phyloP scores from a whole-genome alignment of 2,113 vertebrate genomes.

The Callionymus lyra region DNA sequence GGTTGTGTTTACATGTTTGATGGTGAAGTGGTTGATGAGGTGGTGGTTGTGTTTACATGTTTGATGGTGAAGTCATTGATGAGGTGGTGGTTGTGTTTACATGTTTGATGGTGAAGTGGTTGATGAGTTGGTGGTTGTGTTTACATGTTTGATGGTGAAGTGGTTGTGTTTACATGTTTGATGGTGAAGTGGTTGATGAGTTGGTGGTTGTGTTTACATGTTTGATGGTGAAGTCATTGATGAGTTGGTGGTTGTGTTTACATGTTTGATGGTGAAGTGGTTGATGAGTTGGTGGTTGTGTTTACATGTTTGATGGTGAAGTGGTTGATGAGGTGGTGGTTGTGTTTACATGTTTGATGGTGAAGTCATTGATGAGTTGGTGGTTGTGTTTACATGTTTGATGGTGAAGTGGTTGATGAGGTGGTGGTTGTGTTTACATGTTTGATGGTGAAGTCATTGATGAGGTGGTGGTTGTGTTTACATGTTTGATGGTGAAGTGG shows the following conservation, averaged over 20 bases:
- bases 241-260: constrained; percentile 97
- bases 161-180: constrained; percentile 80
- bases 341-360: constrained; percentile 98
- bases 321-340: constrained; percentile 99
- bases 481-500: constrained; percentile 99
- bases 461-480: constrained; percentile 97
- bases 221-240: constrained; percentile 99
- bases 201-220: constrained; percentile 98
- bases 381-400: constrained; percentile 98
- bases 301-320: constrained; percentile 98
- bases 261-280: constrained; percentile 99
- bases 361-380: constrained; percentile 99
- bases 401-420: constrained; percentile 99
- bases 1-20: constrained; percentile 98
- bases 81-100: constrained; percentile 97
- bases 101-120: constrained; percentile 99
- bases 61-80: constrained; percentile 99
- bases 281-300: constrained; percentile 99
- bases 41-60: constrained; percentile 98
- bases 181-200: constrained; percentile 99
- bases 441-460: constrained; percentile 99
- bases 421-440: constrained; percentile 98
- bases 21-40: constrained; percentile 99
- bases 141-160: too few species aligned
- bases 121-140: constrained; percentile 99